Evolutionary conservation across 2,888 invertebrate genomes (phyloP).

Genomic region (Blera fallax): DNA sequence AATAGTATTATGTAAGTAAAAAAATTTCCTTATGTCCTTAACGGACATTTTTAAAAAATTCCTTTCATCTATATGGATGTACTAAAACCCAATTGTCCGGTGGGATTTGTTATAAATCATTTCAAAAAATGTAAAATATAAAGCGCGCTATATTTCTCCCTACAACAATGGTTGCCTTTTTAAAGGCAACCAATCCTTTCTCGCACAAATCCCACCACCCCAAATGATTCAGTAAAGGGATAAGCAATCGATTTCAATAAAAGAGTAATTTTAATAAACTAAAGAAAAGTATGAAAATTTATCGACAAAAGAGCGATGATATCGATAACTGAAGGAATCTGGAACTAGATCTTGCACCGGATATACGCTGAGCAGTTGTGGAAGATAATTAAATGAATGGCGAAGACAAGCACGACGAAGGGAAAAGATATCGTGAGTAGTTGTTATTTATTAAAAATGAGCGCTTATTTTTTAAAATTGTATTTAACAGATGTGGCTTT

Average conservation of each 20-base stretch:
- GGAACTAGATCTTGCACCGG: too few relatives aligned
- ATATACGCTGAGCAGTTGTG: too few relatives aligned
- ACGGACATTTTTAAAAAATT: slow-evolving; percentile 30
- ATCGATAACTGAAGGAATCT: too few relatives aligned
- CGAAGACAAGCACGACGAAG: too few relatives aligned
- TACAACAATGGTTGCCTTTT: slow-evolving; percentile 36
- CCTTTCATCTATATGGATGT: slow-evolving; percentile 56
- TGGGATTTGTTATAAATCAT: slow-evolving; percentile 60
- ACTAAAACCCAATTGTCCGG: slow-evolving; percentile 57
- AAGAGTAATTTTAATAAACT: neutral
- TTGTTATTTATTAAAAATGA: too few relatives aligned
- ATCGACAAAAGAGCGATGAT: too few relatives aligned
- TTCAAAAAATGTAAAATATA: slow-evolving; percentile 25
- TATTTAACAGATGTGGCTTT: too few relatives aligned
- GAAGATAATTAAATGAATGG: too few relatives aligned
- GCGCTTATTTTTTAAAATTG: too few relatives aligned
- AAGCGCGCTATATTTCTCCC: neutral
- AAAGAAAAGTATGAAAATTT: neutral
- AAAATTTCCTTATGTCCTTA: slow-evolving; percentile 29
- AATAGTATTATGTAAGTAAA: neutral
- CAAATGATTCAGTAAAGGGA: slow-evolving; percentile 65
- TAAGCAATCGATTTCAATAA: slow-evolving; percentile 20
- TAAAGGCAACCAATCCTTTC: slow-evolving; percentile 36
- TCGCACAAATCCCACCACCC: slow-evolving; percentile 63
- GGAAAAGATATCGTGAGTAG: too few relatives aligned